Evolutionary conservation across 2,797 vertebrate species (phyloP).

Genomic region (Cyprinella venusta): DNA sequence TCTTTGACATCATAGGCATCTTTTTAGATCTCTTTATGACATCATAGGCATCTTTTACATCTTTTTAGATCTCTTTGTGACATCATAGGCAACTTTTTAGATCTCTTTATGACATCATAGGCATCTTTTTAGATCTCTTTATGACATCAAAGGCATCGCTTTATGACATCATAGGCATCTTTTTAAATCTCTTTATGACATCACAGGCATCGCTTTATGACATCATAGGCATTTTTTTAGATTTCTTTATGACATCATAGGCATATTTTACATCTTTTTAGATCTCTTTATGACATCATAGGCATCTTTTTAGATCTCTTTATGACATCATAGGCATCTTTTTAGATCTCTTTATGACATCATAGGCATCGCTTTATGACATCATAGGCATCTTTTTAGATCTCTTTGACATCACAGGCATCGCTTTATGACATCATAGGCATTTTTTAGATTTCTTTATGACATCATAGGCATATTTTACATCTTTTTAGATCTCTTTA

Average conservation of each 20-base stretch:
- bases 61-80: not conserved
- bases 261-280: not conserved
- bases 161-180: not conserved
- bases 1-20: no score
- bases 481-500: no score
- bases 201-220: no score
- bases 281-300: rapidly evolving
- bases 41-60: no score
- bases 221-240: no score
- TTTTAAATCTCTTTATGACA: not conserved
- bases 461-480: not conserved
- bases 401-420: no score
- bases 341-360: not conserved
- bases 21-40: no score
- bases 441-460: no score
- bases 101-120: not conserved
- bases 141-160: not conserved
- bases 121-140: no score
- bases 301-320: not conserved
- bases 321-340: not conserved
- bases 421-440: no score
- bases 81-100: rapidly evolving
- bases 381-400: not conserved
- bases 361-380: not conserved
- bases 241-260: not conserved